These are phyloP conservation scores for Antitype chi DNA, from an alignment of 2,888 invertebrate species.

Conservation along the genomic window DNA sequence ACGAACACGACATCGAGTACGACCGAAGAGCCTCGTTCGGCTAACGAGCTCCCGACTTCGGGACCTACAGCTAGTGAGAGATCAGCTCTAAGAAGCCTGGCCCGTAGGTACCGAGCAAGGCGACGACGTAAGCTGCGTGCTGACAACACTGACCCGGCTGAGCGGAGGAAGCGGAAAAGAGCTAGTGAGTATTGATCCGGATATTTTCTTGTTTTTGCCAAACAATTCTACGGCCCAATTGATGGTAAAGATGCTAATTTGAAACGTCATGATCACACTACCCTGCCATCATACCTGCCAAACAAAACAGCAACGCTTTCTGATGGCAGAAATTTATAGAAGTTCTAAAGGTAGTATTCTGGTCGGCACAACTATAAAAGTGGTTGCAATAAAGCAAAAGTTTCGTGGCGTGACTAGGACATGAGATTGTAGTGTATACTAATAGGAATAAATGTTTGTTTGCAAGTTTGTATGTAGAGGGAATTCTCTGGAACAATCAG, in stretches of 20 bases:
- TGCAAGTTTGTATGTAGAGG: too few species aligned
- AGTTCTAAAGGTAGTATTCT: neutral
- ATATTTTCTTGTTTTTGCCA: neutral
- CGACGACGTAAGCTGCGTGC: constrained; percentile 86
- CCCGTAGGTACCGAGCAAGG: constrained; percentile 91
- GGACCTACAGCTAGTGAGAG: constrained; percentile 92
- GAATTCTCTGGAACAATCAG: too few species aligned
- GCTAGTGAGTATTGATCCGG: constrained; percentile 76
- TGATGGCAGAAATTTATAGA: neutral
- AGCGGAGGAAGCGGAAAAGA: constrained; percentile 89
- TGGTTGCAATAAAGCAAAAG: neutral
- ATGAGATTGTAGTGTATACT: neutral
- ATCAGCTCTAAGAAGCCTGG: constrained; percentile 93
- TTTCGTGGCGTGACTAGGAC: neutral
- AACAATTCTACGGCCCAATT: too few species aligned
- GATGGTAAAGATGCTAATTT: too few species aligned
- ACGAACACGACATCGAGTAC: constrained; percentile 82
- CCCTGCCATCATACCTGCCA: neutral
- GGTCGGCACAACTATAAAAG: neutral
- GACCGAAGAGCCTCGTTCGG: constrained; percentile 88
- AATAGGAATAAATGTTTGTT: too few species aligned
- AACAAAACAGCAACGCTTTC: neutral
- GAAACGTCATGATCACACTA: neutral
- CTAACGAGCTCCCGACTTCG: constrained; percentile 91
- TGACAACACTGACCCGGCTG: constrained; percentile 85